Evolutionary conservation across 2,888 invertebrate genomes (phyloP).

Genomic region (Stegana nigrithorax): DNA sequence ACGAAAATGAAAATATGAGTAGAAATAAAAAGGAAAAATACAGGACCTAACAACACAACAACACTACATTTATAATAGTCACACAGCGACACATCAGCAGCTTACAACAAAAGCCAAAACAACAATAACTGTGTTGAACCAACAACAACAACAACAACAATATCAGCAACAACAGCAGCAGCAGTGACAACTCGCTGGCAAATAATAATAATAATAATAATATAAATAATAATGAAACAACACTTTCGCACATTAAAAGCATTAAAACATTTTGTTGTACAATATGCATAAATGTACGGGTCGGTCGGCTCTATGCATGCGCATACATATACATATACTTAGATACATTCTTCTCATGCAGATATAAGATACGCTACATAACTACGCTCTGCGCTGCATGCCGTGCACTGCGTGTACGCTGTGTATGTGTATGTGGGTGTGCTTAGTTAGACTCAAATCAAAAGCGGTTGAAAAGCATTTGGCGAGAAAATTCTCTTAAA

Average conservation of each 20-base stretch:
- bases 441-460: too few species aligned
- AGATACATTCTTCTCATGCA: too few species aligned
- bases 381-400: too few species aligned
- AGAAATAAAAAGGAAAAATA: not conserved
- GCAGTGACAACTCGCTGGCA: too few species aligned
- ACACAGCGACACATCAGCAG: slow-evolving; percentile 15
- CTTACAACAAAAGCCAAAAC: not conserved
- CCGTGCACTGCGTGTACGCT: slow-evolving; percentile 57
- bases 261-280: slow-evolving; percentile 58
- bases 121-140: not conserved
- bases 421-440: too few species aligned
- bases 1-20: not conserved
- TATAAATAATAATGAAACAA: slow-evolving; percentile 60
- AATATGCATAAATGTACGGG: slow-evolving; percentile 37
- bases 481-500: not conserved
- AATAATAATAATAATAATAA: slow-evolving; percentile 6
- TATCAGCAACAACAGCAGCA: too few species aligned
- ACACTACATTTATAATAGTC: slow-evolving; percentile 3
- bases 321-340: not conserved
- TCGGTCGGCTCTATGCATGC: not conserved
- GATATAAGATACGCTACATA: too few species aligned
- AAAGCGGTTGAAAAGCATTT: not conserved
- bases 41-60: not conserved
- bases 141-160: slow-evolving; percentile 1
- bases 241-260: slow-evolving; percentile 60